Evolutionary conservation across 2,888 invertebrate genomes (phyloP).

Genomic region (Sthenelais limicola): DNA sequence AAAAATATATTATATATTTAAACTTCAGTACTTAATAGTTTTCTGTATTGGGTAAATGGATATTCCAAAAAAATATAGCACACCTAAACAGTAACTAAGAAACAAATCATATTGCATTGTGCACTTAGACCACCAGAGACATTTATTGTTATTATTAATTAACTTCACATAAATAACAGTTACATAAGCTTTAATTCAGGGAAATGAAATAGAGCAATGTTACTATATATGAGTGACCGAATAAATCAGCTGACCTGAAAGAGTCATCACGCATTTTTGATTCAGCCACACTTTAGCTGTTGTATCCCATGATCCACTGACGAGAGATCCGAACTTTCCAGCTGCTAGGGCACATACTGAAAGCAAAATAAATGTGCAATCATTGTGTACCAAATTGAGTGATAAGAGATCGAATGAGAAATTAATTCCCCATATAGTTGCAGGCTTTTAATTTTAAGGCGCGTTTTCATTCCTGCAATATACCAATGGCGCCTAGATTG

Average conservation of each 20-base stretch:
- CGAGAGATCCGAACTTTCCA: slow-evolving; percentile 76
- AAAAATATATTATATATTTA: no score
- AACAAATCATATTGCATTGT: background rate
- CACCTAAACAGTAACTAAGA: background rate
- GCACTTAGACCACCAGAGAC: background rate
- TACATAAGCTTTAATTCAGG: no score
- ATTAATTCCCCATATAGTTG: no score
- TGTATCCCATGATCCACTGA: slow-evolving; percentile 95
- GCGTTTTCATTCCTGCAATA: no score
- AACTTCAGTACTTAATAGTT: background rate
- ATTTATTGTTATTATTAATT: no score
- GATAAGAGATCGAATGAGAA: background rate
- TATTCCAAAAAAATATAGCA: background rate
- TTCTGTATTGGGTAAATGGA: background rate
- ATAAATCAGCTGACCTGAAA: slow-evolving; percentile 64
- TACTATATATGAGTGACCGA: background rate
- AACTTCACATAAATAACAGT: no score
- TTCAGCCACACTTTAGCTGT: slow-evolving; percentile 88
- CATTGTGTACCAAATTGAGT: background rate
- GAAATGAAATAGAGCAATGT: background rate
- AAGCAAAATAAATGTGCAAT: slow-evolving; percentile 43
- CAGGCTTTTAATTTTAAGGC: no score
- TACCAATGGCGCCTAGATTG: no score
- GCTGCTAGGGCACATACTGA: slow-evolving; percentile 74
- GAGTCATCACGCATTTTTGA: slow-evolving; percentile 75